Percentiles rank a stretch among this genome's conserved stretches.
phyloP scores from a whole-genome alignment of 1,140 invertebrate genomes.

The Galleria mellonella region DNA sequence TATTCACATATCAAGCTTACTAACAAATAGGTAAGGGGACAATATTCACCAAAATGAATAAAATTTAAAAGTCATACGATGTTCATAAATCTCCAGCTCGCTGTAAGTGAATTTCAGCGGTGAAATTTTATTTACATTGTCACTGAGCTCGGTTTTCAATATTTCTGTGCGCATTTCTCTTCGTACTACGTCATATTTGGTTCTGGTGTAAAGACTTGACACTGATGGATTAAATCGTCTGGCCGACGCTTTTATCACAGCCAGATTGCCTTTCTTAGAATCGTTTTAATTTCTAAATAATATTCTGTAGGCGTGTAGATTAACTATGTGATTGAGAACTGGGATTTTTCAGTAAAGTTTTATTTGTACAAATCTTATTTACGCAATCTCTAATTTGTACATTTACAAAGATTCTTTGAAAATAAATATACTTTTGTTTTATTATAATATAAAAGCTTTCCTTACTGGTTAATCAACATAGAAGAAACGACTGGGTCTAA shows the following conservation, averaged over 20 bases:
- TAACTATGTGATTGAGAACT: too few relatives aligned
- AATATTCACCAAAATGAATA: slow-evolving; percentile 6
- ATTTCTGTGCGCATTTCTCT: not conserved
- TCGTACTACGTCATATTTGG: slow-evolving; percentile 3
- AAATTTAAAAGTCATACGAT: slow-evolving; percentile 5
- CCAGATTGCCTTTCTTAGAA: not conserved
- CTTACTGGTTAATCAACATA: too few relatives aligned
- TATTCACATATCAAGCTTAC: slow-evolving; percentile 24
- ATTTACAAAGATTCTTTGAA: too few relatives aligned
- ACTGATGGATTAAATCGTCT: slow-evolving; percentile 23
- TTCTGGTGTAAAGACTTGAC: slow-evolving; percentile 13
- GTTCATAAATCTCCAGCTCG: not conserved
- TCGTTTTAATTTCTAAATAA: not conserved
- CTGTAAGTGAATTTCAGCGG: slow-evolving; percentile 3
- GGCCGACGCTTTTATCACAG: not conserved
- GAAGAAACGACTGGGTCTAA: too few relatives aligned
- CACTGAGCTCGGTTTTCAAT: slow-evolving; percentile 1
- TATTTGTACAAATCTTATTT: too few relatives aligned
- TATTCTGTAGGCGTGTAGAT: slow-evolving; percentile 27
- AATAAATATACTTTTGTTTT: too few relatives aligned
- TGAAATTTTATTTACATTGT: not conserved
- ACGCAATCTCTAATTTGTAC: too few relatives aligned
- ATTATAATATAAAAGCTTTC: too few relatives aligned
- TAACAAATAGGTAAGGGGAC: slow-evolving; percentile 17
- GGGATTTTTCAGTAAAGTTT: too few relatives aligned